Evolutionary conservation across 2,888 invertebrate species (phyloP).

Genomic region (Mythimna loreyi): DNA sequence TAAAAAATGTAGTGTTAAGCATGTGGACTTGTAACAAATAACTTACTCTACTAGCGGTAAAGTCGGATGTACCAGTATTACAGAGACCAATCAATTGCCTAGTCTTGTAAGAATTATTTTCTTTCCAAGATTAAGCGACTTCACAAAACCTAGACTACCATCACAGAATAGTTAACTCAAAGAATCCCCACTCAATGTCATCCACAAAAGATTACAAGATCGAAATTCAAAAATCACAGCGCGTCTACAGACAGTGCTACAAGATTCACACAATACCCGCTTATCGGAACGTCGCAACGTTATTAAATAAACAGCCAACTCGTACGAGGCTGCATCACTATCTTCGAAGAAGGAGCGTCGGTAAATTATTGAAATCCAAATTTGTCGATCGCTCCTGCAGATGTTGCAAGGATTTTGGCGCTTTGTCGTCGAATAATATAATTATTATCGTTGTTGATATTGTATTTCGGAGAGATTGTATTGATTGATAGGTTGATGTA

Average conservation of each 20-base stretch:
- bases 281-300: constrained; percentile 84
- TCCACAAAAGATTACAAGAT: constrained; percentile 21
- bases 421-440: constrained; percentile 39
- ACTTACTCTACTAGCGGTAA: constrained; percentile 5
- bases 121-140: background rate
- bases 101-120: background rate
- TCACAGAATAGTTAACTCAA: background rate
- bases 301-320: constrained; percentile 87
- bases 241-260: constrained; percentile 63
- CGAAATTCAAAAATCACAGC: constrained; percentile 21
- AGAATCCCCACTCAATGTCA: constrained; percentile 2
- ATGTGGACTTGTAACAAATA: background rate
- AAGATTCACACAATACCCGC: constrained; percentile 79
- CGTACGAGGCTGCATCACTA: constrained; percentile 71
- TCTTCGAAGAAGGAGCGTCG: constrained; percentile 69
- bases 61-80: background rate
- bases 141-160: background rate
- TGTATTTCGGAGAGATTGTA: constrained; percentile 22
- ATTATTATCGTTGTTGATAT: constrained; percentile 20
- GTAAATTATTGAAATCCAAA: constrained; percentile 78
- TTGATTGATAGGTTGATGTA: constrained; percentile 16
- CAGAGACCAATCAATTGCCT: background rate
- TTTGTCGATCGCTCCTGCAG: constrained; percentile 70
- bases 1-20: background rate
- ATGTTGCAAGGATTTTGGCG: constrained; percentile 64